phyloP scores from a whole-genome alignment of 2,113 vertebrate species.

The Rana temporaria region DNA sequence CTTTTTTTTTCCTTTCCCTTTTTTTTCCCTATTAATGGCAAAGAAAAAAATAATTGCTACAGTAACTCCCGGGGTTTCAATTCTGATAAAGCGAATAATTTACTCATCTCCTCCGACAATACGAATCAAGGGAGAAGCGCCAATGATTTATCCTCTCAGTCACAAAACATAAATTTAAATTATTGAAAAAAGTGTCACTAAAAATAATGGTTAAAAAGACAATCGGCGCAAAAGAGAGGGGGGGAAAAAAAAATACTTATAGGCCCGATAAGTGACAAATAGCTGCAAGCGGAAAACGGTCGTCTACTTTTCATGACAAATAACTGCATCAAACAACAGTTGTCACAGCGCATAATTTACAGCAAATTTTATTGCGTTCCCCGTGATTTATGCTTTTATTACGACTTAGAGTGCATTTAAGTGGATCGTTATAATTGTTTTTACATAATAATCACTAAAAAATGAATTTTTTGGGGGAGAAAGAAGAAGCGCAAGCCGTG shows the following conservation, averaged over 20 bases:
- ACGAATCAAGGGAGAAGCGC: slow-evolving; percentile 5
- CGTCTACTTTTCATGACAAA: slow-evolving; percentile 52
- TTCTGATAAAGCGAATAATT: slow-evolving; percentile 35
- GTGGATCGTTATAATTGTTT: slow-evolving; percentile 52
- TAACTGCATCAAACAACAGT: slow-evolving; percentile 47
- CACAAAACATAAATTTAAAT: slow-evolving; percentile 22
- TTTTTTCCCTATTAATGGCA: not conserved
- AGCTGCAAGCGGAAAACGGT: slow-evolving; percentile 22
- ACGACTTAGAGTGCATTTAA: slow-evolving; percentile 40
- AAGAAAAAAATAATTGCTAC: slow-evolving; percentile 5
- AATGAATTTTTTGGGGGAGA: slow-evolving; percentile 11
- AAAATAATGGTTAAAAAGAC: slow-evolving; percentile 2
- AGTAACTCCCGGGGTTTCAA: slow-evolving; percentile 19
- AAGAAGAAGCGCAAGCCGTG: not conserved
- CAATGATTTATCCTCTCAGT: not conserved
- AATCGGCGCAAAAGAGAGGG: not conserved
- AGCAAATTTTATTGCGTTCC: slow-evolving; percentile 28
- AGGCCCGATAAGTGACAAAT: slow-evolving; percentile 46
- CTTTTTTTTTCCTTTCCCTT: too few relatives aligned
- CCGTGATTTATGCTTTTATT: slow-evolving; percentile 48
- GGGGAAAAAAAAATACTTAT: not conserved
- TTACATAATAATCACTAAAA: slow-evolving; percentile 42
- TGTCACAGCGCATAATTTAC: slow-evolving; percentile 40
- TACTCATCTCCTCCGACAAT: slow-evolving; percentile 15
- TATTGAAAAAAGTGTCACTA: slow-evolving; percentile 14